Evolutionary conservation across 2,797 vertebrate genomes (phyloP).

Genomic region (Acrossocheilus wenchowensis): DNA sequence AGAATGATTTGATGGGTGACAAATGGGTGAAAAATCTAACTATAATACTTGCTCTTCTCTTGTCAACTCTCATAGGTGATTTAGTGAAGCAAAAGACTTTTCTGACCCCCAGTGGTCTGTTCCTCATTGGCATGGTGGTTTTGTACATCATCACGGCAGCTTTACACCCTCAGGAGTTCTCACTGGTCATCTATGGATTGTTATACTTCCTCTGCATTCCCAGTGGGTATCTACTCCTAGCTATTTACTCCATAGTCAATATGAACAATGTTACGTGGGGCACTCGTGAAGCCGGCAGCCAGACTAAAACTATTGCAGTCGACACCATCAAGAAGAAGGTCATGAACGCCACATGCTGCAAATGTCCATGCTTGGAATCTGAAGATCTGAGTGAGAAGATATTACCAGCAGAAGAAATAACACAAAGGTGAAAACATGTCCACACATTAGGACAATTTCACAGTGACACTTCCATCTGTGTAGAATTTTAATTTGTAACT

Average conservation of each 20-base stretch:
- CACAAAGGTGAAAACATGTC: neutral
- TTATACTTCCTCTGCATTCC: constrained; percentile 67
- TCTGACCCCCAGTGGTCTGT: constrained; percentile 72
- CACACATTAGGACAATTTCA: neutral
- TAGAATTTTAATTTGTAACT: neutral
- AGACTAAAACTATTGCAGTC: constrained; percentile 20
- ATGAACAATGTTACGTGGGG: constrained; percentile 72
- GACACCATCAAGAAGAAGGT: constrained; percentile 22
- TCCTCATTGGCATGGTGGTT: constrained; percentile 61
- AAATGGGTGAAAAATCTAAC: neutral
- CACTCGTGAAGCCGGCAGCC: constrained; percentile 60
- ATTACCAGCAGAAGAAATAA: neutral
- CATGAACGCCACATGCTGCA: constrained; percentile 45
- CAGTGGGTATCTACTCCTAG: constrained; percentile 66
- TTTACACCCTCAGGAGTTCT: constrained; percentile 74
- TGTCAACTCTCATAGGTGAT: constrained; percentile 57
- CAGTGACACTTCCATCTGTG: neutral
- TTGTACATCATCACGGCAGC: constrained; percentile 66
- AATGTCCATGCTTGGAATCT: constrained; percentile 51
- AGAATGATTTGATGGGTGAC: neutral
- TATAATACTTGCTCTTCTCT: neutral
- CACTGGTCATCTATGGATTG: constrained; percentile 64
- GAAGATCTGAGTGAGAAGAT: constrained; percentile 8
- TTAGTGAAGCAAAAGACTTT: constrained; percentile 67
- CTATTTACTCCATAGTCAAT: constrained; percentile 69